Evolutionary conservation across 2,888 invertebrate genomes (phyloP).

Genomic region (Sphaeridia pumilis): DNA sequence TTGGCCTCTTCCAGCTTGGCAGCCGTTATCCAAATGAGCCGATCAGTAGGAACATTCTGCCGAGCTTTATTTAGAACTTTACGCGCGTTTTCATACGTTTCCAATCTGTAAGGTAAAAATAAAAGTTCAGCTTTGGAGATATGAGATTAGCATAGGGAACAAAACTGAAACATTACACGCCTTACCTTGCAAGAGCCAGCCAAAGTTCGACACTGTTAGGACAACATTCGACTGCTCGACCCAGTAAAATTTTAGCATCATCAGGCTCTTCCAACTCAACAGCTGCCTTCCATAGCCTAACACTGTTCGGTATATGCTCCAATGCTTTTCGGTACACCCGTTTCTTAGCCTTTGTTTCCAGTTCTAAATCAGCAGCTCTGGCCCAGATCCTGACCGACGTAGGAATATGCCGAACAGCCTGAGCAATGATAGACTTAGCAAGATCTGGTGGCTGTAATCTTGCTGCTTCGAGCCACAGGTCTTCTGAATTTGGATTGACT

Average conservation of each 20-base stretch:
- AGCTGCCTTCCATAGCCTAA: constrained; percentile 95
- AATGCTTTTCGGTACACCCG: constrained; percentile 83
- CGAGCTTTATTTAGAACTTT: constrained; percentile 96
- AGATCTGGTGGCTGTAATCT: constrained; percentile 85
- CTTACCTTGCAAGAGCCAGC: constrained; percentile 61
- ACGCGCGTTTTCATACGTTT: constrained; percentile 94
- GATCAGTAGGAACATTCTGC: constrained; percentile 95
- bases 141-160: too few species aligned
- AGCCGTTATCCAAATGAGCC: constrained; percentile 98
- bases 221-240: constrained; percentile 96
- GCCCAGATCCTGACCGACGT: constrained; percentile 96
- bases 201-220: constrained; percentile 92
- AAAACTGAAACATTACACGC: too few species aligned
- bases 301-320: constrained; percentile 97
- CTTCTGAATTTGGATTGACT: constrained; percentile 92
- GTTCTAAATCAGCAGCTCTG: constrained; percentile 91
- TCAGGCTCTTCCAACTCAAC: constrained; percentile 97
- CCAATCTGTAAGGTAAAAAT: constrained; percentile 59
- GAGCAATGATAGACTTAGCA: constrained; percentile 89
- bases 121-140: too few species aligned
- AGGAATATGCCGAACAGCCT: constrained; percentile 88
- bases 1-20: constrained; percentile 97
- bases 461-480: constrained; percentile 96
- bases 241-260: constrained; percentile 88
- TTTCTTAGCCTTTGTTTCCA: constrained; percentile 84